Evolutionary conservation across 2,888 invertebrate species (phyloP), one percentile per base, ranked within the genome.

Genomic region (Agonum fuliginosum): DNA sequence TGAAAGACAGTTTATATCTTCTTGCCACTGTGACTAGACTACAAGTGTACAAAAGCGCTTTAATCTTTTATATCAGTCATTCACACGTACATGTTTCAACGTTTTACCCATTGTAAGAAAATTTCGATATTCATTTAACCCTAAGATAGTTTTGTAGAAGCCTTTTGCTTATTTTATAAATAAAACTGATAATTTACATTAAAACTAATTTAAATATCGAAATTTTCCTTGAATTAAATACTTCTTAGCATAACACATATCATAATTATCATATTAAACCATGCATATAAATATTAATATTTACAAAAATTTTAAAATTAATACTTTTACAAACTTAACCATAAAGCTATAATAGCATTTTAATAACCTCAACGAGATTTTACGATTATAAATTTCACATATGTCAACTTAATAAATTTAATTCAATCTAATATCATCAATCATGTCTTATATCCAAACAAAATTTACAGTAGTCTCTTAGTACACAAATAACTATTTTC

Each of bases 11-110:
- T 67, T 67, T 67, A 67, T 67, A 17, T 48, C 19, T 62, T 62
- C 34, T 34, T 67, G 41, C 67, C 22, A 41, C 67, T 67, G 67
- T 67, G 37, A 67, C 54, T 48, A 72, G 51, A 54, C 37, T 72
- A 72, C 72, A 54, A 51, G 72, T 72, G 37, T 72, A 72, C 72
- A 72, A 72, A 72, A 72, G 72, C 72, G 72, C 20, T 41, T 37
- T 41, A 22, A 41, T 41, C 27, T 62, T n/a, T 37, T 37, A 12
- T 69, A 19, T 46, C 43, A 43, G 46, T 24, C 70, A 30, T 46
- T 17, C 48, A 19, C 30, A 48, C 70, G 48, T 69, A 69, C 69
- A 24, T 69, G 14, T 69, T 65, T 22, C 30, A 65, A 62, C 3
- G 58, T 70, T 70, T 43, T 12, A 46, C 20, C 14, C 19, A 70